phyloP scores from a whole-genome alignment of 2,113 vertebrate species.

The human (Homo sapiens) region GRCh38 chr16:62106001-62106500 shows the following conservation, averaged over 20 bases:
- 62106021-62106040: not conserved
- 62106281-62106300: conserved; percentile 1
- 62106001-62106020: not conserved
- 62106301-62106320: conserved; percentile 49
- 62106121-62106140: not conserved
- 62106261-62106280: not conserved
- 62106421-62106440: conserved; percentile 45
- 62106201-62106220: not conserved
- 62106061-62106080: not conserved
- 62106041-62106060: not conserved
- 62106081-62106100: not conserved
- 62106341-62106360: conserved; percentile 60
- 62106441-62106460: conserved; percentile 25
- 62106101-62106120: not conserved
- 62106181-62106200: conserved; percentile 29
- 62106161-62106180: not conserved
- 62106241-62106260: conserved; percentile 52
- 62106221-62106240: conserved; percentile 20
- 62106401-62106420: conserved; percentile 29
- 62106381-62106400: conserved; percentile 65
- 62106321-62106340: conserved; percentile 40
- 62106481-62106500: conserved; percentile 25
- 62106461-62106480: not conserved
- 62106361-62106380: conserved; percentile 26
- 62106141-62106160: conserved; percentile 22